These are phyloP conservation scores for Zaprionus ornatus DNA, from an alignment of 1,140 invertebrate genomes.

Conservation along the genomic window DNA sequence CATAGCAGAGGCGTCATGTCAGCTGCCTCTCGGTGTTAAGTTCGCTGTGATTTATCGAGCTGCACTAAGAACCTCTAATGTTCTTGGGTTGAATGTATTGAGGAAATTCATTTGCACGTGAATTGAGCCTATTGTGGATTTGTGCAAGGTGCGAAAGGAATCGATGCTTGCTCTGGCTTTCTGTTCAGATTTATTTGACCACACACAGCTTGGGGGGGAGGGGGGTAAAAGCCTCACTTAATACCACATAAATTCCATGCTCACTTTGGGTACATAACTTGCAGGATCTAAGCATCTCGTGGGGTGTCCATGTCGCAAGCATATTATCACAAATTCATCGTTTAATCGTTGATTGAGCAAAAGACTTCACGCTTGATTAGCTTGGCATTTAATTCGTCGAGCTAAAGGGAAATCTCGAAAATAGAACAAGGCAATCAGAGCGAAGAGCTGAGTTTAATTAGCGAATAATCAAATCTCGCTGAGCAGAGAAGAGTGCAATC, in stretches of 20 bases:
- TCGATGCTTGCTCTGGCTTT: not conserved
- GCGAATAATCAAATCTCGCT: constrained; percentile 25
- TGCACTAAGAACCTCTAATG: not conserved
- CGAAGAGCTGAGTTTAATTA: constrained; percentile 31
- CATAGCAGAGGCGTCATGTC: too few relatives aligned
- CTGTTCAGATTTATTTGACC: not conserved
- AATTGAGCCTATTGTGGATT: constrained; percentile 1
- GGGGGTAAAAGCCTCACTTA: not conserved
- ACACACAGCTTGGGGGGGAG: not conserved
- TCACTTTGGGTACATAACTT: not conserved
- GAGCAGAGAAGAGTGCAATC: constrained; percentile 20
- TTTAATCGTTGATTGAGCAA: constrained; percentile 1
- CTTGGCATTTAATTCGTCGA: not conserved
- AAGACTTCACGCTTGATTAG: constrained; percentile 5
- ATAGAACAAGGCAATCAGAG: constrained; percentile 21
- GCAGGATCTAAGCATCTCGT: not conserved
- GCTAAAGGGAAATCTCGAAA: constrained; percentile 14
- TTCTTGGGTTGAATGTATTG: not conserved
- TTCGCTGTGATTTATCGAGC: not conserved
- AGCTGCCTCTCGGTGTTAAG: too few relatives aligned
- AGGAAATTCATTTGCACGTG: not conserved
- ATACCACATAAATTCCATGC: not conserved
- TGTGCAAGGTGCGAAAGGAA: not conserved
- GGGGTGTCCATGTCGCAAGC: not conserved
- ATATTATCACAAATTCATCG: not conserved